Base-by-base conservation (phyloP, 2,113 vertebrate genomes). In the Boulengeromyrus knoepffleri region DNA sequence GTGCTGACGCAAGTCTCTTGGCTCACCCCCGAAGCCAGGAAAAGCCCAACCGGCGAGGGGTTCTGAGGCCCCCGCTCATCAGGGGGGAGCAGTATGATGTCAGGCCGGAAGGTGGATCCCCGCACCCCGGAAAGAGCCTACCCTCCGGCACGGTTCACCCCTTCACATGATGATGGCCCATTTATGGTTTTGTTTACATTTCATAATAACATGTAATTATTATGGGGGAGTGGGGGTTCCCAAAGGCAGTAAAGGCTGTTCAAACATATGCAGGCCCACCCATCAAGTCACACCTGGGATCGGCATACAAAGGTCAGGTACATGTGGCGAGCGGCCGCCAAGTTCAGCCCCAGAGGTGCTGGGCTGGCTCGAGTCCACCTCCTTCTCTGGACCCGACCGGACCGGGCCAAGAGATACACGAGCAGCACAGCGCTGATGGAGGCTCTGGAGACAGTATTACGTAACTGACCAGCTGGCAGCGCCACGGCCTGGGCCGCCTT, bases 391-490 rank as follows among this genome's bases (percentile, higher is more conserved):
- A 39, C 77, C 15, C 3, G 17, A 83, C 9, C 66, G 3, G 66
- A 74, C 27, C 66, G 27, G 27, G 66, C 27, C 66, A 83, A 0
- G 15, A 39, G 77, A 83, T 24, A 1, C 39, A 83, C 12, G 17
- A 83, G 77, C 77, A 80, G 39, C 36, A 42, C 19, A 5, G 13
- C 85, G 13, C 84, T 88, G 87, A 52, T 52, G 42, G 42, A 84
- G 74, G 91, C 45, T 39, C 87, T n/a, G 47, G 56, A 92, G 47
- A 70, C 47, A 70, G 17, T 19, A 4, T 91, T 92, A 91, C 80
- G 70, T 89, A 92, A 93, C 87, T 21, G 87, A 90, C 92, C 92
- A 91, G 91, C 92, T 93, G 90, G 87, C 86, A 90, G 87, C 62
- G 89, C 90, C 89, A 62, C 70, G 47, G 90, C 90, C 52, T 88